These are phyloP conservation scores for Enoplosus armatus DNA, from an alignment of 2,797 vertebrate genomes.

Conservation along the genomic window DNA sequence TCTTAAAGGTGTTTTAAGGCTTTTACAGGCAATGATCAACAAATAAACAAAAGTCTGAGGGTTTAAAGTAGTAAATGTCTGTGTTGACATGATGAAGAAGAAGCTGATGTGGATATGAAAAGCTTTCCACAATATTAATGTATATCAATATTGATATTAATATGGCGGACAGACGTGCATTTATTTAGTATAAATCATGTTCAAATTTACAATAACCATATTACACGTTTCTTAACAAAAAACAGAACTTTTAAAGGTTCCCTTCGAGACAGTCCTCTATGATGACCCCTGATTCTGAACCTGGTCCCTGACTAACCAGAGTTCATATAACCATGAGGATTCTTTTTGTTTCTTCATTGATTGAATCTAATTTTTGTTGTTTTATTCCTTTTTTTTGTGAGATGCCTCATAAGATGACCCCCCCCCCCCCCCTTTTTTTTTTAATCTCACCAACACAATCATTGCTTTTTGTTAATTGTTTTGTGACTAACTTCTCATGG, in stretches of 20 bases:
- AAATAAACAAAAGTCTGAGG: not conserved
- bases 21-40: not conserved
- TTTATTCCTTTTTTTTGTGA: too few relatives aligned
- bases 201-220: not conserved
- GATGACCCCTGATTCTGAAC: too few relatives aligned
- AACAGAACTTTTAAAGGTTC: not conserved
- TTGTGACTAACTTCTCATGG: too few relatives aligned
- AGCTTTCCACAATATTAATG: not conserved
- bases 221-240: not conserved
- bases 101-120: not conserved
- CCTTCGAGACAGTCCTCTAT: not conserved
- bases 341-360: not conserved
- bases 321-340: not conserved
- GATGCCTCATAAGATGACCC: too few relatives aligned
- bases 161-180: too few relatives aligned
- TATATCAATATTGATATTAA: too few relatives aligned
- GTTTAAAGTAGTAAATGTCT: not conserved
- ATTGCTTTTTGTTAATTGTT: too few relatives aligned
- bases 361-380: too few relatives aligned
- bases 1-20: not conserved
- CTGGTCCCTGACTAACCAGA: not conserved
- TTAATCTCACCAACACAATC: too few relatives aligned
- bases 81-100: not conserved
- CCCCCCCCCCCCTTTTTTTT: too few relatives aligned
- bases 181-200: not conserved